These are phyloP conservation scores for Cynaeus angustus DNA, from an alignment of 2,888 invertebrate species.

Conservation along the genomic window DNA sequence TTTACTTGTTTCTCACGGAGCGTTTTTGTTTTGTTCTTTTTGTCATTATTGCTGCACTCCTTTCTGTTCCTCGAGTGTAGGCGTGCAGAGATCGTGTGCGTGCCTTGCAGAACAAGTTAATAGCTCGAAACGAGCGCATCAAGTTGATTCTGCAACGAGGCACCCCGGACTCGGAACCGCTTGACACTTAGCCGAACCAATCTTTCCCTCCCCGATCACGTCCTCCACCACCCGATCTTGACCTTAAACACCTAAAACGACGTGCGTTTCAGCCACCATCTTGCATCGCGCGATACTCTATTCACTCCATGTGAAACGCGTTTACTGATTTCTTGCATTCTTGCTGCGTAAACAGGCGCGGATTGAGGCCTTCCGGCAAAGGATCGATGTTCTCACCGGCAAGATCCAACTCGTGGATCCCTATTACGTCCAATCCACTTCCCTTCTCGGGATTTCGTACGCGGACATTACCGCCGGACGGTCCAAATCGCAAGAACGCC, in stretches of 20 bases:
- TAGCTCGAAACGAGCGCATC: conserved; percentile 90
- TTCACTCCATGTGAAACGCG: conserved; percentile 39
- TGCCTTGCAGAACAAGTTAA: conserved; percentile 90
- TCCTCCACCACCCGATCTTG: conserved; percentile 51
- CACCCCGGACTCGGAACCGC: conserved; percentile 86
- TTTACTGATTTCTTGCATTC: conserved; percentile 64
- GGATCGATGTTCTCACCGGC: conserved; percentile 82
- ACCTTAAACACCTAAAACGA: conserved; percentile 55
- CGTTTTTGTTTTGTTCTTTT: conserved; percentile 70
- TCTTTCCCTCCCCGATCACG: conserved; percentile 48
- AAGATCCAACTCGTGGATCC: conserved; percentile 86
- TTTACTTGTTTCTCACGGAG: conserved; percentile 65
- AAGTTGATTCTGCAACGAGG: conserved; percentile 91
- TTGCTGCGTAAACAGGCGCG: conserved; percentile 64
- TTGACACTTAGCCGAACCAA: conserved; percentile 75
- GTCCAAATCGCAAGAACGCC: conserved; percentile 65
- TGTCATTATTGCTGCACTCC: conserved; percentile 72
- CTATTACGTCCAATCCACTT: conserved; percentile 76
- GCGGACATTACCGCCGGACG: conserved; percentile 83
- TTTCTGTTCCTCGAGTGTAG: conserved; percentile 72
- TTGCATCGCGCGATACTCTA: conserved; percentile 60
- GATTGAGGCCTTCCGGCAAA: conserved; percentile 80
- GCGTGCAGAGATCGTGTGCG: conserved; percentile 90
- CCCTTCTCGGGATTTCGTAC: conserved; percentile 74
- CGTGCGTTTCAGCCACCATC: conserved; percentile 70